phyloP scores from a whole-genome alignment of 2,797 vertebrate species.

The Typhlichthys subterraneus region DNA sequence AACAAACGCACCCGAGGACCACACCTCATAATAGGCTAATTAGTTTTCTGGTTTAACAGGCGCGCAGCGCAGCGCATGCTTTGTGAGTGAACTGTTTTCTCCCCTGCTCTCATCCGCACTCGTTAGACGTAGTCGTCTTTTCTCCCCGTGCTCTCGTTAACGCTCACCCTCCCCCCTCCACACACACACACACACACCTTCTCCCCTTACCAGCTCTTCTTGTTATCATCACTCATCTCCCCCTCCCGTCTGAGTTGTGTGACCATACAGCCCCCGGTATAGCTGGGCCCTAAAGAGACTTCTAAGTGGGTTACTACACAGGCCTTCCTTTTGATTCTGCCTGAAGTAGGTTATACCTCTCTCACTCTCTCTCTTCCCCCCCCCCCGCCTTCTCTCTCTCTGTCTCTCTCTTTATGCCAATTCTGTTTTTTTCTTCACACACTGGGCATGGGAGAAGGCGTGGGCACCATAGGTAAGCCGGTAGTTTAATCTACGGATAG shows the following conservation, averaged over 20 bases:
- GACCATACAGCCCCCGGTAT: conserved; percentile 17
- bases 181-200: background rate
- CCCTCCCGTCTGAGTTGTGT: background rate
- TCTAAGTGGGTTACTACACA: conserved; percentile 31
- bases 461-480: conserved; percentile 18
- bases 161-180: background rate
- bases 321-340: conserved; percentile 24
- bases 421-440: background rate
- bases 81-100: conserved; percentile 30
- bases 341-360: conserved; percentile 22
- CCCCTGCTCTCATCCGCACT: background rate
- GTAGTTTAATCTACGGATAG: too few relatives aligned
- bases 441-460: conserved; percentile 8
- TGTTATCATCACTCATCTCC: background rate
- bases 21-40: conserved; percentile 55
- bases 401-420: background rate
- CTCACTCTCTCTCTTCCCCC: conserved; percentile 11
- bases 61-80: conserved; percentile 11
- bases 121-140: background rate
- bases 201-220: background rate
- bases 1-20: conserved; percentile 49
- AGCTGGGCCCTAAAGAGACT: conserved; percentile 17
- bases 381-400: conserved; percentile 16
- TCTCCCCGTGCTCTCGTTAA: background rate
- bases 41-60: conserved; percentile 42